Evolutionary conservation across 2,113 vertebrate genomes (phyloP).

Genomic region (Siphamia tubifer): DNA sequence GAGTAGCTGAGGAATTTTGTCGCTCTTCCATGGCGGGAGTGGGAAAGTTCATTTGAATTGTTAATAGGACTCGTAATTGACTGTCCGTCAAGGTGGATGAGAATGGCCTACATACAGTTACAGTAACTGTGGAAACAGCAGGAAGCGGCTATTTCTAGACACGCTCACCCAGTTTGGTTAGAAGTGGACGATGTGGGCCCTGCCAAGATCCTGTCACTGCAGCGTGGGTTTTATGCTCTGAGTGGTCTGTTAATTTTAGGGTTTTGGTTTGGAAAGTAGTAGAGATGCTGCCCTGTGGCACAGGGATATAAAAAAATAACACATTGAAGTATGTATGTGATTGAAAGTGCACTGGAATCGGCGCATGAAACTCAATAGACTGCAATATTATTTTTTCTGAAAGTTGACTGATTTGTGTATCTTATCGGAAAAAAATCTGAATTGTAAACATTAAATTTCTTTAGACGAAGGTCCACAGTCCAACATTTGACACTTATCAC

Average conservation of each 20-base stretch:
- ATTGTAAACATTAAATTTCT: too few relatives aligned
- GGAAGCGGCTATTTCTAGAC: slow-evolving; percentile 44
- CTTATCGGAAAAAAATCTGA: too few relatives aligned
- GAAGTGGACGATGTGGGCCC: slow-evolving; percentile 1
- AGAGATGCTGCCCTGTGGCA: background rate
- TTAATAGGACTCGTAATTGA: background rate
- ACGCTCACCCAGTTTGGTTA: slow-evolving; percentile 18
- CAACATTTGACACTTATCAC: too few relatives aligned
- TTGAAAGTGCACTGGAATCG: too few relatives aligned
- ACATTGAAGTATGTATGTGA: background rate
- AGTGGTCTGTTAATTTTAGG: background rate
- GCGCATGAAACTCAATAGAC: too few relatives aligned
- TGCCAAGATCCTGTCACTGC: slow-evolving; percentile 1
- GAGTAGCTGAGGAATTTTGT: background rate
- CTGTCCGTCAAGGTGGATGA: background rate
- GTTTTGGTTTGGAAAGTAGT: background rate
- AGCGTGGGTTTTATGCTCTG: background rate
- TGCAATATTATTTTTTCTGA: too few relatives aligned
- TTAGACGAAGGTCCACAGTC: too few relatives aligned
- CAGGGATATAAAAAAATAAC: background rate
- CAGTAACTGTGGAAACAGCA: slow-evolving; percentile 3
- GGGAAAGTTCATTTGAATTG: background rate
- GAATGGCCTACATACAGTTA: slow-evolving; percentile 6
- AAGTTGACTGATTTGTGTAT: too few relatives aligned
- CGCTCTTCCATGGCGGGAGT: background rate